Percentiles rank a stretch among this genome's conserved stretches.
These are phyloP conservation scores for Caenorhabditis sp. DNA, from an alignment of 2,888 invertebrate genomes.

Conservation along the genomic window DNA sequence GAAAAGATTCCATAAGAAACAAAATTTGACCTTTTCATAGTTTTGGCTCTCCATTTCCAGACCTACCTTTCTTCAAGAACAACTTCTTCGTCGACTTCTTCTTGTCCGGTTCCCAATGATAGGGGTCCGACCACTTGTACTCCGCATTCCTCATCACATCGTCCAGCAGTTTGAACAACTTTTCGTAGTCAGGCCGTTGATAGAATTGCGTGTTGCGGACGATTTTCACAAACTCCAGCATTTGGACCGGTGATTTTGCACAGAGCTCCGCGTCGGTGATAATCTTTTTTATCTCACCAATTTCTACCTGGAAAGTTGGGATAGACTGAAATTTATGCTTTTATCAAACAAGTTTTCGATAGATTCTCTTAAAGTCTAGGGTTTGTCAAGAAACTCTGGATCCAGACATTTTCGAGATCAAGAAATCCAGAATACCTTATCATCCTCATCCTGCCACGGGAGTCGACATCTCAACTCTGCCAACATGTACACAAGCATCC, in stretches of 20 bases:
- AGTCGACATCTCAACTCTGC: conserved; percentile 72
- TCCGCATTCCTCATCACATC: conserved; percentile 64
- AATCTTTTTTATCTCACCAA: conserved; percentile 57
- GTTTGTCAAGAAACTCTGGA: too few species aligned
- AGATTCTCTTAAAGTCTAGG: too few species aligned
- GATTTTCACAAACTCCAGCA: conserved; percentile 64
- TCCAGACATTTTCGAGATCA: background rate
- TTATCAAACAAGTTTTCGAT: too few species aligned
- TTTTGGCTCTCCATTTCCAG: too few species aligned
- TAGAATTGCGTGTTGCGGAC: conserved; percentile 64
- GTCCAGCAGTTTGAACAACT: conserved; percentile 60
- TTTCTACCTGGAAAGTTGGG: conserved; percentile 47
- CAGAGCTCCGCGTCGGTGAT: conserved; percentile 64
- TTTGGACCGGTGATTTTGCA: conserved; percentile 63
- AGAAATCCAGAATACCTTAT: conserved; percentile 12
- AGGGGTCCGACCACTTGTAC: conserved; percentile 70
- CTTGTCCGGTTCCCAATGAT: conserved; percentile 66
- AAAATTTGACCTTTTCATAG: too few species aligned
- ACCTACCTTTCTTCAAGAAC: conserved; percentile 8
- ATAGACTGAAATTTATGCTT: too few species aligned
- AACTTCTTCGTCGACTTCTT: conserved; percentile 2
- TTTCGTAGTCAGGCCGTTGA: conserved; percentile 71
- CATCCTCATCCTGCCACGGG: conserved; percentile 69
- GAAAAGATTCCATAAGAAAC: too few species aligned
- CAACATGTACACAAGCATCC: conserved; percentile 74